phyloP scores from a whole-genome alignment of 2,113 vertebrate genomes.

The Cavia porcellus region DNA sequence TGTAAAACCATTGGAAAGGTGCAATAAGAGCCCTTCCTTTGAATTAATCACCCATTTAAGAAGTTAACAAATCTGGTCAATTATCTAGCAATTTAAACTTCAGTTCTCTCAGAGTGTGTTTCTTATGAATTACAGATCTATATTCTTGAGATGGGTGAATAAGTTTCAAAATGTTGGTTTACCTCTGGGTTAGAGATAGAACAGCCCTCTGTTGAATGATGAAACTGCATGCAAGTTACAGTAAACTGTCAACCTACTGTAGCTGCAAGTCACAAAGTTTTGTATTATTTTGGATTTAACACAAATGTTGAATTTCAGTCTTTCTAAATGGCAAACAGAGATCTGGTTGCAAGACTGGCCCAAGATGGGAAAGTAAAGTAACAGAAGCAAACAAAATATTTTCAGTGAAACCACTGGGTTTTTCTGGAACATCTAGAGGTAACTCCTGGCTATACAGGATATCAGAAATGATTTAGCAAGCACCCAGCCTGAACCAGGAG shows the following conservation, averaged over 20 bases:
- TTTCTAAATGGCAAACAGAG: neutral
- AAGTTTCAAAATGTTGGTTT: constrained; percentile 77
- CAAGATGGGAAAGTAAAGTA: neutral
- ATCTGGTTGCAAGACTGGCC: neutral
- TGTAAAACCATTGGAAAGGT: neutral
- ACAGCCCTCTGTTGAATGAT: constrained; percentile 44
- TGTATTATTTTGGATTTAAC: constrained; percentile 19
- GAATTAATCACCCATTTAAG: neutral
- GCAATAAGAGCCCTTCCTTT: neutral
- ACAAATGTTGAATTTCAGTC: constrained; percentile 1
- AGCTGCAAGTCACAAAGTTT: neutral
- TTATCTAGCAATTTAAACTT: constrained; percentile 60
- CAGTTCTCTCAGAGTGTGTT: constrained; percentile 65
- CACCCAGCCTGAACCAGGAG: too few species aligned
- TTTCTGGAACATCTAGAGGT: neutral
- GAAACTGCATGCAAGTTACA: neutral
- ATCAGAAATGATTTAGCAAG: neutral
- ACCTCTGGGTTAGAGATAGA: constrained; percentile 76
- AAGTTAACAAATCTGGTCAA: constrained; percentile 36
- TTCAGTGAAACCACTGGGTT: neutral
- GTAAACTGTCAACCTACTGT: neutral
- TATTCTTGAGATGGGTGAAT: constrained; percentile 62
- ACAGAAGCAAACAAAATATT: neutral
- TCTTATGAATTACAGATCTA: constrained; percentile 65
- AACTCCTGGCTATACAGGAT: neutral